Percentiles rank a stretch among this genome's conserved stretches.
Evolutionary conservation across 2,797 vertebrate species (phyloP).

Genomic region (Amniataba percoides): DNA sequence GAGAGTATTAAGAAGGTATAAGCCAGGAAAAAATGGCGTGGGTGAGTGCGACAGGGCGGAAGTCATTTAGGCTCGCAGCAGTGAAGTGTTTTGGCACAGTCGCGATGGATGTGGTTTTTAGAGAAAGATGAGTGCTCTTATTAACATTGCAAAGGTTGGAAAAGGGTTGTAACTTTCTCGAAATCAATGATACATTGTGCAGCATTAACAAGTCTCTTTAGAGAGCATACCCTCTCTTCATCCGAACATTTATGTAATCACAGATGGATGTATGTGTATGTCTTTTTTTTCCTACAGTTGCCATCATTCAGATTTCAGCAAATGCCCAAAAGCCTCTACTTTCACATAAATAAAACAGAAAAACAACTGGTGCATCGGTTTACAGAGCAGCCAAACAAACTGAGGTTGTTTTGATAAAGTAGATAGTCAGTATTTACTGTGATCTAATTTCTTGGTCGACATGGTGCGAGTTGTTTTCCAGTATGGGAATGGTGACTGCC

Average conservation of each 20-base stretch:
- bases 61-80: background rate
- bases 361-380: background rate
- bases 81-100: background rate
- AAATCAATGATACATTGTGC: constrained; percentile 76
- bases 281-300: background rate
- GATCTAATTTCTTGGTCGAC: background rate
- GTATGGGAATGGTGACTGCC: background rate
- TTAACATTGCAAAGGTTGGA: constrained; percentile 39
- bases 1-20: too few relatives aligned
- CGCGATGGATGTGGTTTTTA: background rate
- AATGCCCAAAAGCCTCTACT: background rate
- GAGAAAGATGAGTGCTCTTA: constrained; percentile 24
- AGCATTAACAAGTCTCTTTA: constrained; percentile 47
- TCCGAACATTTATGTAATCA: background rate
- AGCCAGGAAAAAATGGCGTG: constrained; percentile 2
- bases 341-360: background rate
- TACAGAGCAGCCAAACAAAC: background rate
- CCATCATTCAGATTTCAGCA: background rate
- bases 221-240: constrained; percentile 50
- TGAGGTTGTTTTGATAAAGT: background rate
- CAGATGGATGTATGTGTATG: background rate
- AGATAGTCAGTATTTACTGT: background rate
- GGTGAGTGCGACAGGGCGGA: constrained; percentile 14
- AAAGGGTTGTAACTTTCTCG: constrained; percentile 45
- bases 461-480: background rate